phyloP scores from a whole-genome alignment of 2,113 vertebrate genomes.

The Piliocolobus tephrosceles region DNA sequence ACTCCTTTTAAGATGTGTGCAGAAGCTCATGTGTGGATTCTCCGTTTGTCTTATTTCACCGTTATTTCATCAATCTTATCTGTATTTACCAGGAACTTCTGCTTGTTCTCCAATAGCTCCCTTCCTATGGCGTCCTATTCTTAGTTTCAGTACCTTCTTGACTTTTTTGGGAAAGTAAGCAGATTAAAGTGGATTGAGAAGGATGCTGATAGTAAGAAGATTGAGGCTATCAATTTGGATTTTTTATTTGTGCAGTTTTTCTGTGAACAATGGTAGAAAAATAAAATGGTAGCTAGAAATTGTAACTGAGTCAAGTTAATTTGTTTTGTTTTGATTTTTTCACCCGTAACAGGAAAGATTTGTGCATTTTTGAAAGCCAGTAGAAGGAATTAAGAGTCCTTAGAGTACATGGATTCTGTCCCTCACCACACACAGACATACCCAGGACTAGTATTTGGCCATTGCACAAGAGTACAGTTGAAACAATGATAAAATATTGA shows the following conservation, averaged over 20 bases:
- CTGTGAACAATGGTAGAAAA: background rate
- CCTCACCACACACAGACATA: background rate
- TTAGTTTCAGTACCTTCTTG: background rate
- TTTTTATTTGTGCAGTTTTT: background rate
- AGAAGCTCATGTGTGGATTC: background rate
- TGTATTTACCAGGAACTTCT: background rate
- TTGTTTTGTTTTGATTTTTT: constrained; percentile 16
- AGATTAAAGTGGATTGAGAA: background rate
- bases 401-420: background rate
- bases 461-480: background rate
- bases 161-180: background rate
- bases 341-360: background rate
- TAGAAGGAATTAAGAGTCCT: background rate
- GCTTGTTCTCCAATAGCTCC: background rate
- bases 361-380: background rate
- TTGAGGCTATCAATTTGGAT: background rate
- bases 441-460: background rate
- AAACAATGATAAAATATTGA: background rate
- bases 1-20: background rate
- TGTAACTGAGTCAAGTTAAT: background rate
- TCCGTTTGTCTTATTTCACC: background rate
- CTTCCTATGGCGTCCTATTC: background rate
- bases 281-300: background rate
- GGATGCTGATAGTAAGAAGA: background rate
- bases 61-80: background rate